A percentile compares a stretch with the other conserved stretches of the same genome.
Conservation (phyloP, 2,797 vertebrate species). For the Lutjanus campechanus region DNA sequence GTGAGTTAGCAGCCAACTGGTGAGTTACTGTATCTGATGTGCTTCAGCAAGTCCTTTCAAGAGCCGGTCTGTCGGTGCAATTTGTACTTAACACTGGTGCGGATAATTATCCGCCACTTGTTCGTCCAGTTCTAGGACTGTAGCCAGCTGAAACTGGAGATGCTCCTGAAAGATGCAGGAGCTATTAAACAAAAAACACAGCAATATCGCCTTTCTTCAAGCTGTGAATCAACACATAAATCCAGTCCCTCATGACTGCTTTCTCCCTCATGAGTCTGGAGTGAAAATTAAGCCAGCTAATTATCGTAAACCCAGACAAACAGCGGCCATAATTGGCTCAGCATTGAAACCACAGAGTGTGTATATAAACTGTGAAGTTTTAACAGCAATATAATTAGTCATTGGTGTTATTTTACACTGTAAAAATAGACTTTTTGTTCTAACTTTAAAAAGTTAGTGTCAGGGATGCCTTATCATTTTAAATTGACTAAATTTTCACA, state of each 20-base stretch:
- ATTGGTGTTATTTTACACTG: not conserved
- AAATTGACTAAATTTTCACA: too few species aligned
- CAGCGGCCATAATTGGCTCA: not conserved
- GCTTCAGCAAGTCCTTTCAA: slow-evolving; percentile 78
- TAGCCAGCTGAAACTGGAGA: slow-evolving; percentile 83
- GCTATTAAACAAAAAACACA: slow-evolving; percentile 85
- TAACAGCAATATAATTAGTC: not conserved
- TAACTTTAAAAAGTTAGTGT: too few species aligned
- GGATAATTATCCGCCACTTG: slow-evolving; percentile 83
- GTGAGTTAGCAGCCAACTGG: slow-evolving; percentile 45
- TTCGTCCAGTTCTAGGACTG: slow-evolving; percentile 76
- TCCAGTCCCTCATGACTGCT: slow-evolving; percentile 36
- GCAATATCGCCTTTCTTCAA: slow-evolving; percentile 76
- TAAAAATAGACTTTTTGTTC: too few species aligned
- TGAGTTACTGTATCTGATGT: slow-evolving; percentile 70
- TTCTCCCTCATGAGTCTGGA: slow-evolving; percentile 34
- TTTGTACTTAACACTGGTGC: slow-evolving; percentile 87
- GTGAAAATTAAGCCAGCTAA: not conserved
- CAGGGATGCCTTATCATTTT: too few species aligned
- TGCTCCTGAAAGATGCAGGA: slow-evolving; percentile 85
- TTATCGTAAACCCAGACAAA: not conserved
- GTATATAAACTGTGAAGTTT: not conserved
- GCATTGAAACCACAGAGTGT: not conserved
- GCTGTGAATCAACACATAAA: slow-evolving; percentile 76
- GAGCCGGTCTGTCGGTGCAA: slow-evolving; percentile 70